Evolutionary conservation across 2,797 vertebrate genomes (phyloP).

Genomic region (Sternarchorhynchus goeldii): DNA sequence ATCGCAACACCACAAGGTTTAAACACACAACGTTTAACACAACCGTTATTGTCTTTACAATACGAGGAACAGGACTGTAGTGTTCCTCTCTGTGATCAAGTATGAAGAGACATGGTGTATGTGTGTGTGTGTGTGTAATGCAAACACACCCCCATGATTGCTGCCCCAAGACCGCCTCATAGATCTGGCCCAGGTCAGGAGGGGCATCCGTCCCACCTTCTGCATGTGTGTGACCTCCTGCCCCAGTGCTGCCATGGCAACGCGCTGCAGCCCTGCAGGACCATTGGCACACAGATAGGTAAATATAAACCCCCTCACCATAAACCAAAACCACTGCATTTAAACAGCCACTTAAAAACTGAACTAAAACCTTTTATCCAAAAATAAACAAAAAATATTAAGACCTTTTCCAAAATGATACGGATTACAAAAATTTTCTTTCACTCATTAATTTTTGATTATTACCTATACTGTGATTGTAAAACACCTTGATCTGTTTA

Average conservation of each 20-base stretch:
- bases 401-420: too few relatives aligned
- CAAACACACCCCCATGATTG: constrained; percentile 50
- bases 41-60: too few relatives aligned
- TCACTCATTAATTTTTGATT: too few relatives aligned
- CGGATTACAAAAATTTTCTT: not conserved
- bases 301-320: not conserved
- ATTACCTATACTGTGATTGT: too few relatives aligned
- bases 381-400: too few relatives aligned
- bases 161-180: constrained; percentile 42
- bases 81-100: too few relatives aligned
- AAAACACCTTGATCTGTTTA: too few relatives aligned
- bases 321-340: not conserved
- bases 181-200: constrained; percentile 39
- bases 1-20: too few relatives aligned
- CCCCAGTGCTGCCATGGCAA: constrained; percentile 69
- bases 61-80: too few relatives aligned
- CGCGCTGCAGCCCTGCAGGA: constrained; percentile 71
- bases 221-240: constrained; percentile 69
- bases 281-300: not conserved
- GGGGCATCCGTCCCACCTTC: constrained; percentile 33
- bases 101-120: not conserved
- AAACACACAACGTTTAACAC: too few relatives aligned
- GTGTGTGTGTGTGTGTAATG: not conserved
- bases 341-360: too few relatives aligned
- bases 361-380: too few relatives aligned